Percentiles rank a stretch among this genome's conserved stretches.
phyloP scores from a whole-genome alignment of 1,140 invertebrate species.

The Paraescarpia echinospica region DNA sequence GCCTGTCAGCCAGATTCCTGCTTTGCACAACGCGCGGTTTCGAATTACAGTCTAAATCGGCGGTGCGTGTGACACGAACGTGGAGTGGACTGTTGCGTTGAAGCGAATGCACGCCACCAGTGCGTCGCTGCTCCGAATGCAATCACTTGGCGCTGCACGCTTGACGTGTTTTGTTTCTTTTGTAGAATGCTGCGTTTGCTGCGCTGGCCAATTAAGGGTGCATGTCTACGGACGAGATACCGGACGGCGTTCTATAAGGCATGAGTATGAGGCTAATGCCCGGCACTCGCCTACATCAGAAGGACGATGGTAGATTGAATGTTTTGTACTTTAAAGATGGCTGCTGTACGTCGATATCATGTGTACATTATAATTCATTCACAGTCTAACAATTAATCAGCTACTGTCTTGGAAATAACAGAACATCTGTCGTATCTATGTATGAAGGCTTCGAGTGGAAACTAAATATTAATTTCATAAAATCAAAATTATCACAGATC shows the following conservation, averaged over 20 bases:
- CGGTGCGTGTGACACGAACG: neutral
- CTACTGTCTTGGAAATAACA: neutral
- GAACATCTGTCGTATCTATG: neutral
- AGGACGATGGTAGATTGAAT: neutral
- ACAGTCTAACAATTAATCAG: neutral
- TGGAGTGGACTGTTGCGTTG: neutral
- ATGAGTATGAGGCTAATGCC: neutral
- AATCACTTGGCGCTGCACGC: neutral
- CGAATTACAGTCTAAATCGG: neutral
- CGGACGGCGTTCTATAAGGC: neutral
- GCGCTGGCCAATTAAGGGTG: neutral
- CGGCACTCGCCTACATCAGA: neutral
- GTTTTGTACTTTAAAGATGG: neutral
- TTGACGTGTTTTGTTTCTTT: neutral
- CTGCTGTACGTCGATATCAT: neutral
- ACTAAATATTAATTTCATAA: neutral
- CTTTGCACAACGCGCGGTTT: neutral
- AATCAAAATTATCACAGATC: neutral
- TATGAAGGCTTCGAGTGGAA: neutral
- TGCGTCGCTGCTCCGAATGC: neutral
- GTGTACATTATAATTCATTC: neutral
- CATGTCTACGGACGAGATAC: neutral
- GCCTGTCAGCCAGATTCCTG: neutral
- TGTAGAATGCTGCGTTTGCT: neutral
- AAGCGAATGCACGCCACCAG: neutral